Percentiles rank a stretch among this genome's conserved stretches.
Conservation (phyloP, 2,888 invertebrate species). For the Ceramica pisi region DNA sequence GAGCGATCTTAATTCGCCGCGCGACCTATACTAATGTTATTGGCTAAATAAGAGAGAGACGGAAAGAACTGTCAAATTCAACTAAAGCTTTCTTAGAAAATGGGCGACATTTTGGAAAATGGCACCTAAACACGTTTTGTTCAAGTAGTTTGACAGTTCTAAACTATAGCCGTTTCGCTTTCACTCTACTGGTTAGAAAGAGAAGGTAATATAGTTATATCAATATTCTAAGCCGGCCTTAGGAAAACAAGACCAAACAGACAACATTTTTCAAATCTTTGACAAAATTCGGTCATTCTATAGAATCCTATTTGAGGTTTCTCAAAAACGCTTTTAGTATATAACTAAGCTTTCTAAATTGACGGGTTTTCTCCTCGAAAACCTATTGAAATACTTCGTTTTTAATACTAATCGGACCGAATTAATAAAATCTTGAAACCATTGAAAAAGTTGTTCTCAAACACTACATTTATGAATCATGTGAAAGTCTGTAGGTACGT, state of each 20-base stretch:
- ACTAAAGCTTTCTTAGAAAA: neutral
- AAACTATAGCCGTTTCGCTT: neutral
- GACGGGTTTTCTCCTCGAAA: conserved; percentile 32
- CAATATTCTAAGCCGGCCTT: neutral
- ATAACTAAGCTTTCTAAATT: conserved; percentile 31
- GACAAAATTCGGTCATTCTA: conserved; percentile 15
- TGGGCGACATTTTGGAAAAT: neutral
- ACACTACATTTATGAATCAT: neutral
- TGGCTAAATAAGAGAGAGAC: neutral
- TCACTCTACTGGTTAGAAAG: neutral
- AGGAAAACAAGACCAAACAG: too few species aligned
- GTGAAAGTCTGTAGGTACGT: too few species aligned
- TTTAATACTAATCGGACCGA: conserved; percentile 17
- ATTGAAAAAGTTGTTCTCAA: neutral
- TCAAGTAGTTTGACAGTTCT: conserved; percentile 2
- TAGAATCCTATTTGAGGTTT: neutral
- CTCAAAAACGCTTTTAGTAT: neutral
- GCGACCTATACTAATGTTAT: too few species aligned
- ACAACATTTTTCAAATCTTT: conserved; percentile 4
- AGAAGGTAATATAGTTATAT: too few species aligned
- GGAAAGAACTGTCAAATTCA: conserved; percentile 11
- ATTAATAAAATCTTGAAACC: neutral
- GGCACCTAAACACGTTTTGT: conserved; percentile 3
- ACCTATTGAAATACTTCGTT: conserved; percentile 34
- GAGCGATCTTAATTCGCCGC: too few species aligned